Evolutionary conservation across 2,113 vertebrate genomes (phyloP), one percentile per base, ranked within the genome.

Genomic region (Gila orcuttii): DNA sequence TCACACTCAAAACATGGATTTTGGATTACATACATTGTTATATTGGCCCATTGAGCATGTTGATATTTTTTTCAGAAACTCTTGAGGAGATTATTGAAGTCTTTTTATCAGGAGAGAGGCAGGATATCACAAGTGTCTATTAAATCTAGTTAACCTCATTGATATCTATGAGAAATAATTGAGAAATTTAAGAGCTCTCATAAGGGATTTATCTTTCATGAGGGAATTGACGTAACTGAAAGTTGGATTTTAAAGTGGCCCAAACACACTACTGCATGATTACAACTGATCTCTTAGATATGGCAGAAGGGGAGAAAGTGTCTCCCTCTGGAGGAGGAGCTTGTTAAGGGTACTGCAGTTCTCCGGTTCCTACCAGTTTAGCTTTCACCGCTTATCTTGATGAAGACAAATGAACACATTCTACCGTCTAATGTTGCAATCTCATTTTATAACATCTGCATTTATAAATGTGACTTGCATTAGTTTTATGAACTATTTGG

Each of bases 401-500:
- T 93, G 90, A 90, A 89, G 92, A 92, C 91, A 87, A 87, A 86
- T 42, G 47, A 81, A 71, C 62, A 76, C 71, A 90, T 92, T 92
- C 88, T 91, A 88, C 89, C 90, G 88, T 47, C 80, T 91, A 92
- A 90, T 93, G 91, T 92, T 91, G 88, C 91, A 83, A 88, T 91
- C 86, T 92, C 92, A 91, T 92, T 94, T 81, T 91, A 93, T 88
- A 90, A 86, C 89, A 86, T 86, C 88, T 75, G 77, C 79, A 89
- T 86, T 92, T 89, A 82, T 79, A 92, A 93, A 93, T 87, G 91
- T 92, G 89, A 90, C 84, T 84, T 91, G 90, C 90, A 92, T 94
- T 93, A 89, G 86, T 91, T 87, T 79, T 81, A 74, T 87, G 89
- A 93, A 92, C 90, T 90, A 93, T 93, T 93, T 93, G 93, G 93